Evolutionary conservation across 2,113 vertebrate genomes (phyloP).

Genomic region (Cephalopterus ornatus): DNA sequence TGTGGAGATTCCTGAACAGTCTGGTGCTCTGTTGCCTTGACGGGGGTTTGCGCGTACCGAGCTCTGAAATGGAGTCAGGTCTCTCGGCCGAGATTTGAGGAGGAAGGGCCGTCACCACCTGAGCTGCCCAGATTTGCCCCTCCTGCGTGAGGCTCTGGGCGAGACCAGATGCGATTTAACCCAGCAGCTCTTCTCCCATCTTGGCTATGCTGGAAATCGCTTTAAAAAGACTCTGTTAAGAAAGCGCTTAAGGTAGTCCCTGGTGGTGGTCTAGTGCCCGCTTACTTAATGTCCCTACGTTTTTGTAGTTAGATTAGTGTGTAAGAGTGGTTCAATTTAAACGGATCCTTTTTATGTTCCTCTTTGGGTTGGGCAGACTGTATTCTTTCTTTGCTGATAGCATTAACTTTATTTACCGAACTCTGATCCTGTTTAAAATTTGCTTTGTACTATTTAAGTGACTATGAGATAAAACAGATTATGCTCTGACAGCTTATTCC

Average conservation of each 20-base stretch:
- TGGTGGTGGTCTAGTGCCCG: background rate
- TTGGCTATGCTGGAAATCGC: background rate
- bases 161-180: background rate
- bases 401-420: background rate
- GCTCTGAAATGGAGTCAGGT: fast-evolving
- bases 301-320: background rate
- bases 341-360: fast-evolving
- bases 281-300: too few relatives aligned
- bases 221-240: background rate
- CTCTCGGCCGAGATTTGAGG: background rate
- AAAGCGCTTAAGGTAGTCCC: background rate
- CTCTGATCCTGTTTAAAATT: background rate
- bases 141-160: background rate
- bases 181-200: background rate
- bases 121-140: too few relatives aligned
- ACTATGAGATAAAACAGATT: background rate
- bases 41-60: fast-evolving
- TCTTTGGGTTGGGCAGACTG: background rate
- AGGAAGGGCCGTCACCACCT: fast-evolving
- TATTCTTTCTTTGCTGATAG: background rate
- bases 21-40: fast-evolving
- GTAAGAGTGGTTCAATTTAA: background rate
- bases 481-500: background rate
- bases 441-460: background rate
- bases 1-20: fast-evolving